Evolutionary conservation across 2,888 invertebrate species (phyloP), one percentile per base, ranked within the genome.

Genomic region (Andrena minutula): DNA sequence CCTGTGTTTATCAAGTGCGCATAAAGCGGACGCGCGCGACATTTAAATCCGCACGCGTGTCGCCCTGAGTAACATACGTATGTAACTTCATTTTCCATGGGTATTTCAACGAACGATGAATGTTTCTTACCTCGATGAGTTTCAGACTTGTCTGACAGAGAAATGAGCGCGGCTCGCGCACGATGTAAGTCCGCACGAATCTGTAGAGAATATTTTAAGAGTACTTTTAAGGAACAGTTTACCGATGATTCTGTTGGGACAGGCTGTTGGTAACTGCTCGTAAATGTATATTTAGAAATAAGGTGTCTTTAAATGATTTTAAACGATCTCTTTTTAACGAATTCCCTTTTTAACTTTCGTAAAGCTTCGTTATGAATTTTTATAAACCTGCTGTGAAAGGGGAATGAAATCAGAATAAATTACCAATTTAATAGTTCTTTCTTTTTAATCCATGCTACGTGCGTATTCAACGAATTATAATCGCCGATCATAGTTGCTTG

Each of bases 21-120:
- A 32, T 49, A 41, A 56, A 60, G 56, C n/a, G 26, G 47, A 69
- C 2, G 32, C 58, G 74, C 81, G 81, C 66, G 74, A 35, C 28
- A 23, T 81, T 81, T 69, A 63, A 76, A 64, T 75, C 2, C 41
- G 16, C 41, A 41, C 41, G 41, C 41, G 41, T 5, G 41, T 16
- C 41, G 41, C 16, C 41, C 12, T 5, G 41, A 12, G 41, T 16
- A 41, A 41, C 16, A 41, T 16, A 16, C 4, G 41, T 4, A 1
- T 5, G 41, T 16, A 16, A 41, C 41, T 41, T 41, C 41, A 16
- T 41, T 41, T 41, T 16, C 41, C 5, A 41, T 41, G 12, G 41
- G 41, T 16, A 41, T 26, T 77, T 2, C 20, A n/a, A 30, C 8
- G n/a, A 26, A 16, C 12, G 16, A 7, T 10, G 49, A 35, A 65